Base-by-base conservation (phyloP, 2,888 invertebrate species). In the Ectemnius continuus region DNA sequence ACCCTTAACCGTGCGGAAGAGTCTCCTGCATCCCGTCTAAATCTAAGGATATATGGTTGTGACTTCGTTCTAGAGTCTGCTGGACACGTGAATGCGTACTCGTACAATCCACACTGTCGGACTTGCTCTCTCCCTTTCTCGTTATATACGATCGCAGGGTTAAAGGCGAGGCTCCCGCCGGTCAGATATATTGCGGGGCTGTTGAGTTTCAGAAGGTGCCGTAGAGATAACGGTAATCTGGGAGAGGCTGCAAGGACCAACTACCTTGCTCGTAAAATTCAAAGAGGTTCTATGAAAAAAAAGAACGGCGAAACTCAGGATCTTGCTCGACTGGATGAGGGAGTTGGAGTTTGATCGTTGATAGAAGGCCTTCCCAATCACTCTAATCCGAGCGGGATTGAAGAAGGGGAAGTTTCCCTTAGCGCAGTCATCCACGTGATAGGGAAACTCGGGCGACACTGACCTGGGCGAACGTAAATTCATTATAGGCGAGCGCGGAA, bases 181-280 rank as follows among this genome's bases (percentile, higher is more conserved):
- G 84, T 78, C 81, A 81, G 78, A 84, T 82, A 81, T 82, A 85
- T 85, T 70, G 78, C 78, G 57, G 28, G 68, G 81, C 78, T 80
- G 84, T 80, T 84, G 83, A 85, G 77, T 81, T 83, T 79, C 79
- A 72, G 73, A 68, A 73, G 52, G 4, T 52, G 72, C 59, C 70
- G 79, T 69, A 67, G 77, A 78, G 84, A 84, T 83, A 83, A 83
- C 84, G 77, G 83, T 79, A 81, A 83, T 83, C 84, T 81, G 74
- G 70, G 75, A 82, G 80, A 14, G n/a, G 52, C 4, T 47, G 11
- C 47, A n/a, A 47, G n/a, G 47, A 14, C 47, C 47, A 47, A 76
- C 73, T 64, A 64, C 16, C 58, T 66, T 57, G 46, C 56, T 60
- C 63, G 47, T 62, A 74, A 73, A 81, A 81, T 81, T 79, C 74